Percentiles rank a stretch among this genome's conserved stretches.
Evolutionary conservation across 2,888 invertebrate species (phyloP).

Genomic region (Clanis bilineata): DNA sequence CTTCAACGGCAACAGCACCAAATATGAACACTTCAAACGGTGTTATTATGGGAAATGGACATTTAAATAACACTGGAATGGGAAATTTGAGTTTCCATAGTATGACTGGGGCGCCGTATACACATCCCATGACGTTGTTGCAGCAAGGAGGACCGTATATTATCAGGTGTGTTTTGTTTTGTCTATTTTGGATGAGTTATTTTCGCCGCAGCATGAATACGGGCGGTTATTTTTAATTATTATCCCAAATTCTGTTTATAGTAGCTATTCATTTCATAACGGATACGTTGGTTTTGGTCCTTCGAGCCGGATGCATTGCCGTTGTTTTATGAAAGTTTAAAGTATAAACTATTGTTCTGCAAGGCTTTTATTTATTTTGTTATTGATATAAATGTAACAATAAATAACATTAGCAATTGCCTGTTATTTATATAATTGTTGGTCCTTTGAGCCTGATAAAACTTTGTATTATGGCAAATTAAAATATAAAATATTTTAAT

Average conservation of each 20-base stretch:
- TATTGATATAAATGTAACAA: not conserved
- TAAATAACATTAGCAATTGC: too few relatives aligned
- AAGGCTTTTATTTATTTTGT: too few relatives aligned
- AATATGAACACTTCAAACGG: conserved; percentile 66
- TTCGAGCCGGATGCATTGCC: not conserved
- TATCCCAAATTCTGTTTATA: too few relatives aligned
- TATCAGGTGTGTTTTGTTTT: conserved; percentile 62
- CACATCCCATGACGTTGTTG: conserved; percentile 72
- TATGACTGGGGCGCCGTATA: conserved; percentile 60
- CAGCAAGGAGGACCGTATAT: conserved; percentile 83
- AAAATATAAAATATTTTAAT: too few relatives aligned
- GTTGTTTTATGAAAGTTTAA: not conserved
- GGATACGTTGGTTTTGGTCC: not conserved
- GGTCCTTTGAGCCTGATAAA: too few relatives aligned
- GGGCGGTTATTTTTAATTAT: too few relatives aligned
- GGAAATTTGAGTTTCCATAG: conserved; percentile 72
- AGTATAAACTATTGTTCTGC: too few relatives aligned
- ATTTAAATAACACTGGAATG: conserved; percentile 65
- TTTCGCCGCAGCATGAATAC: too few relatives aligned
- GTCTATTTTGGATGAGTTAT: too few relatives aligned
- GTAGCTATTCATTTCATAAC: not conserved
- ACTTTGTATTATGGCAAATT: too few relatives aligned
- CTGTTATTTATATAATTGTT: too few relatives aligned
- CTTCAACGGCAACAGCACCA: conserved; percentile 41
- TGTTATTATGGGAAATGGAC: conserved; percentile 63